phyloP scores from a whole-genome alignment of 2,797 vertebrate species.

The Serranus cabrilla region DNA sequence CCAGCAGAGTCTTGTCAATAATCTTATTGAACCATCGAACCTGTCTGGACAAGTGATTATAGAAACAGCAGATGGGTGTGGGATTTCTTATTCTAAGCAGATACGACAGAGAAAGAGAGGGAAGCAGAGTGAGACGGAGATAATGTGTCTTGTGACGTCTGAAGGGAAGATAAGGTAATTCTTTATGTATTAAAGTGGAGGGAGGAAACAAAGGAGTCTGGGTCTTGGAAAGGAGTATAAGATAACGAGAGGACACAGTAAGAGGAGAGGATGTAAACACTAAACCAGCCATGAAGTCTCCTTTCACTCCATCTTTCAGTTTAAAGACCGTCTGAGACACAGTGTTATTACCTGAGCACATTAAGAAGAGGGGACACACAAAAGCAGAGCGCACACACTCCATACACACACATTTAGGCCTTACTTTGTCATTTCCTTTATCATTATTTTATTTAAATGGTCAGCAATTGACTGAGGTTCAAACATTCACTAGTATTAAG shows the following conservation, averaged over 20 bases:
- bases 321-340: conserved; percentile 32
- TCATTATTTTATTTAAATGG: too few species aligned
- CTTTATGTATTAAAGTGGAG: neutral
- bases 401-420: neutral
- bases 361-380: conserved; percentile 5
- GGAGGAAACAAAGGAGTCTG: conserved; percentile 22
- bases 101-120: conserved; percentile 5
- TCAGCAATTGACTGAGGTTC: too few species aligned
- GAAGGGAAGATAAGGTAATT: conserved; percentile 12
- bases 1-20: conserved; percentile 49
- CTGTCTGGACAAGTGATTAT: conserved; percentile 46
- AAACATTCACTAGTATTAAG: too few species aligned
- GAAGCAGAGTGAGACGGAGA: conserved; percentile 6
- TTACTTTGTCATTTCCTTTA: neutral
- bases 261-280: conserved; percentile 39
- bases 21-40: conserved; percentile 25
- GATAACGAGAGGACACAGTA: conserved; percentile 21
- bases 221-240: conserved; percentile 1
- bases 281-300: conserved; percentile 19
- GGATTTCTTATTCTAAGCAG: conserved; percentile 32
- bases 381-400: neutral
- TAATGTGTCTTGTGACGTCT: conserved; percentile 19
- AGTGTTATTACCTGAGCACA: conserved; percentile 15
- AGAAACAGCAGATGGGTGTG: neutral
- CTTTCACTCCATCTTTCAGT: conserved; percentile 9